These are phyloP conservation scores for Perodicticus potto DNA, from an alignment of 2,797 vertebrate species.

Conservation along the genomic window DNA sequence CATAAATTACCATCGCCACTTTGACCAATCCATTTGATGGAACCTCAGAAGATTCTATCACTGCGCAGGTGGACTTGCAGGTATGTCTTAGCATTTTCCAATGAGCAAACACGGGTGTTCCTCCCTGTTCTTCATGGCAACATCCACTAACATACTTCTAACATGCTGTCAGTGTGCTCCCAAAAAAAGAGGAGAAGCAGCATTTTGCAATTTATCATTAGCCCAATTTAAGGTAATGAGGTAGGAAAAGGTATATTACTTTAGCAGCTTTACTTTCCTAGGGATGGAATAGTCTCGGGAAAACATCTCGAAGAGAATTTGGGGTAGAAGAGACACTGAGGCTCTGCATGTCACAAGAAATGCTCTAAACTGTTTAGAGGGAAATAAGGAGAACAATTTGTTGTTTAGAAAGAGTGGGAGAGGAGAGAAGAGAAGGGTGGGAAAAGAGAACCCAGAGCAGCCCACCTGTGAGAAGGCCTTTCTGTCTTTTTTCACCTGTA, in stretches of 20 bases:
- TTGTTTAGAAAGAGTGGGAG: not conserved
- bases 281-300: not conserved
- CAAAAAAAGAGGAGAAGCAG: not conserved
- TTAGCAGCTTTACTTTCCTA: not conserved
- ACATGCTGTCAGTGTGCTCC: not conserved
- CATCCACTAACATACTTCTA: not conserved
- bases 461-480: not conserved
- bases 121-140: not conserved
- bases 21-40: not conserved
- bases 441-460: not conserved
- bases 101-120: not conserved
- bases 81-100: not conserved
- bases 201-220: not conserved
- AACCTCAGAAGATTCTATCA: not conserved
- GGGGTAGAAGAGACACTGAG: not conserved
- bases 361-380: not conserved
- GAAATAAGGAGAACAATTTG: not conserved
- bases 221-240: not conserved
- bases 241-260: not conserved
- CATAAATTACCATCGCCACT: not conserved
- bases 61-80: not conserved
- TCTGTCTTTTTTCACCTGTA: not conserved
- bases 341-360: not conserved
- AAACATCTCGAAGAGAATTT: not conserved
- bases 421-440: not conserved